Conservation (phyloP, 1,140 invertebrate genomes). For the Arctopsyche grandis region DNA sequence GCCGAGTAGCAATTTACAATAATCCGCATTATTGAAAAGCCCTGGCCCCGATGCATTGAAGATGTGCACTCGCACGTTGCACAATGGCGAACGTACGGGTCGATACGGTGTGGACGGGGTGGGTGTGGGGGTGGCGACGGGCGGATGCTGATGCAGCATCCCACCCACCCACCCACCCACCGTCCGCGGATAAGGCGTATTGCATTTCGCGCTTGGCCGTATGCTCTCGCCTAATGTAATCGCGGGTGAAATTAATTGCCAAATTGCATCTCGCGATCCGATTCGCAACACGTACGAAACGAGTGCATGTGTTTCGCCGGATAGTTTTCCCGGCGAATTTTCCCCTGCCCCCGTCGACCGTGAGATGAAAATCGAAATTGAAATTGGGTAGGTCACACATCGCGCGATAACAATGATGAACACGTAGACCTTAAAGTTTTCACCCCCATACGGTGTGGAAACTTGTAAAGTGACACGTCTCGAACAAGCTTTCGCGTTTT, state of each 20-base stretch:
- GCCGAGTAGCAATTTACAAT: conserved; percentile 22
- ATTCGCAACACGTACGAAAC: neutral
- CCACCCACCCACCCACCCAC: too few relatives aligned
- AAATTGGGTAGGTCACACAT: neutral
- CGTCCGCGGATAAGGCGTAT: conserved; percentile 45
- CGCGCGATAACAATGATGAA: conserved; percentile 14
- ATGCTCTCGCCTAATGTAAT: conserved; percentile 7
- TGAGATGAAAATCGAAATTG: neutral
- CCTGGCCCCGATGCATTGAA: conserved; percentile 19
- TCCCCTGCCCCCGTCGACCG: neutral
- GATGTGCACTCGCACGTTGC: conserved; percentile 23
- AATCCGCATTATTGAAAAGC: conserved; percentile 32
- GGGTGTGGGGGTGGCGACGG: neutral
- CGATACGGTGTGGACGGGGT: neutral
- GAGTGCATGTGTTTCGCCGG: neutral
- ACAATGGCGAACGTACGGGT: conserved; percentile 3
- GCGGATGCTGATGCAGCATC: neutral
- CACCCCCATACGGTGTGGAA: conserved; percentile 6
- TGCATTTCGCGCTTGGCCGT: conserved; percentile 43
- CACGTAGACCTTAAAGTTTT: conserved; percentile 22
- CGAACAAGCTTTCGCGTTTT: neutral
- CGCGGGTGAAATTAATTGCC: neutral
- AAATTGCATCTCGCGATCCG: neutral
- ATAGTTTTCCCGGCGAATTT: neutral
- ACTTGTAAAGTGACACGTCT: neutral